Percentiles rank a stretch among this genome's conserved stretches.
Evolutionary conservation across 2,797 vertebrate genomes (phyloP).

Genomic region (Sebastiscus albofasciatus): DNA sequence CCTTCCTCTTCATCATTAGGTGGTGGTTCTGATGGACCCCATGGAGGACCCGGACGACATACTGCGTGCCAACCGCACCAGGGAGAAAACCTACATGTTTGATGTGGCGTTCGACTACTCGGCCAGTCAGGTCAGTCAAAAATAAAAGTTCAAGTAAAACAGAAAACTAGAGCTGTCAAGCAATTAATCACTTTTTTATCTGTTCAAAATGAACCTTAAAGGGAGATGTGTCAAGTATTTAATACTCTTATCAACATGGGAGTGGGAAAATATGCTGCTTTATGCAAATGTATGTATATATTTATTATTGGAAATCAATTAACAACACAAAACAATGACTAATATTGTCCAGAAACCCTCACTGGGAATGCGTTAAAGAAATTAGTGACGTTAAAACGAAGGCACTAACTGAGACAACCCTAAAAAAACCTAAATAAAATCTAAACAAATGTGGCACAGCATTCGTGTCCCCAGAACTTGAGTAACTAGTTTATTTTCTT

Average conservation of each 20-base stretch:
- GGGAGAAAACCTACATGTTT: conserved; percentile 93
- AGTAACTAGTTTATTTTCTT: not conserved
- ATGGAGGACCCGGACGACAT: conserved; percentile 90
- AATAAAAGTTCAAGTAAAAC: not conserved
- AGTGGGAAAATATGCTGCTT: too few species aligned
- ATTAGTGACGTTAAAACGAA: too few species aligned
- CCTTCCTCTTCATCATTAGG: conserved; percentile 71
- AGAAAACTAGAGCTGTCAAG: too few species aligned
- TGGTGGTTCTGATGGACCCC: conserved; percentile 94
- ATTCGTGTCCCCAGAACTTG: not conserved
- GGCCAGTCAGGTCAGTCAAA: conserved; percentile 84
- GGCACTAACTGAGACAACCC: too few species aligned
- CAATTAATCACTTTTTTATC: too few species aligned
- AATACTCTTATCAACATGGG: too few species aligned
- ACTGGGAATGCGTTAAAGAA: too few species aligned
- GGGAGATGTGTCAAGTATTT: too few species aligned
- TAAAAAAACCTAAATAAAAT: not conserved
- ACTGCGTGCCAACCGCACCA: conserved; percentile 88
- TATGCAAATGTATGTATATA: too few species aligned
- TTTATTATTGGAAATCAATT: too few species aligned
- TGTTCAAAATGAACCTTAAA: too few species aligned
- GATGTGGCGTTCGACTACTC: conserved; percentile 91
- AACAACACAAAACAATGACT: too few species aligned
- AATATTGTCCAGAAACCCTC: not conserved
- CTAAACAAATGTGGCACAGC: not conserved